These are phyloP conservation scores for Andrena praecox DNA, from an alignment of 2,888 invertebrate genomes.

Conservation along the genomic window DNA sequence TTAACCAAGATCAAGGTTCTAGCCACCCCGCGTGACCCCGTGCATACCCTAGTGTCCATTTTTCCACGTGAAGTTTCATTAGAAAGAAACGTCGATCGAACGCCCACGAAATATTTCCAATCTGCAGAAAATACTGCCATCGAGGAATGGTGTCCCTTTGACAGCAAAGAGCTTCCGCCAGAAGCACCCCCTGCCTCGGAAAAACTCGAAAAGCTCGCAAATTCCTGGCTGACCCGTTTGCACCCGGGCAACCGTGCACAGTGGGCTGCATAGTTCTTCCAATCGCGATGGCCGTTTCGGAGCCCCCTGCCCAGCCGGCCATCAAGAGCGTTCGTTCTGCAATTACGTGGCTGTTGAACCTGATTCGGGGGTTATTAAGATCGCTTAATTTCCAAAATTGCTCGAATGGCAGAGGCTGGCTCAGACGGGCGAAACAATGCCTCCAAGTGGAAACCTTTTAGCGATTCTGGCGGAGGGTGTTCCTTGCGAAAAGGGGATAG, in stretches of 20 bases:
- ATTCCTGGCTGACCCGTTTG: neutral
- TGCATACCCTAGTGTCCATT: too few relatives aligned
- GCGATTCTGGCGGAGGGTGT: too few relatives aligned
- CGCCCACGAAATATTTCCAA: too few relatives aligned
- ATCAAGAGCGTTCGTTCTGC: neutral
- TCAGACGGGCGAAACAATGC: slow-evolving; percentile 5
- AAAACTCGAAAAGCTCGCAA: neutral
- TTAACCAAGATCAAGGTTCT: slow-evolving; percentile 8
- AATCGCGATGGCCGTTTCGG: neutral
- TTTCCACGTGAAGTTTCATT: too few relatives aligned
- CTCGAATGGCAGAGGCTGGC: neutral
- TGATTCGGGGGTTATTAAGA: slow-evolving; percentile 2
- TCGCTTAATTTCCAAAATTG: slow-evolving; percentile 28
- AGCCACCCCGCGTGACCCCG: neutral
- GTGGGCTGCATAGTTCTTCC: neutral
- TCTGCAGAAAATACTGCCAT: too few relatives aligned
- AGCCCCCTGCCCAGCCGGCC: neutral
- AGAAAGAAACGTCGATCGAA: too few relatives aligned
- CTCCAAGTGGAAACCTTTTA: slow-evolving; percentile 20
- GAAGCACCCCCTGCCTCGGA: neutral
- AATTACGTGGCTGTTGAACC: neutral
- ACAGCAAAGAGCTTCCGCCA: too few relatives aligned
- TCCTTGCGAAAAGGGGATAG: neutral
- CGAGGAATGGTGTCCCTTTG: too few relatives aligned
- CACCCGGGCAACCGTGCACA: too few relatives aligned